These are phyloP conservation scores for Circaetus gallicus DNA, from an alignment of 2,113 vertebrate species.

Conservation along the genomic window DNA sequence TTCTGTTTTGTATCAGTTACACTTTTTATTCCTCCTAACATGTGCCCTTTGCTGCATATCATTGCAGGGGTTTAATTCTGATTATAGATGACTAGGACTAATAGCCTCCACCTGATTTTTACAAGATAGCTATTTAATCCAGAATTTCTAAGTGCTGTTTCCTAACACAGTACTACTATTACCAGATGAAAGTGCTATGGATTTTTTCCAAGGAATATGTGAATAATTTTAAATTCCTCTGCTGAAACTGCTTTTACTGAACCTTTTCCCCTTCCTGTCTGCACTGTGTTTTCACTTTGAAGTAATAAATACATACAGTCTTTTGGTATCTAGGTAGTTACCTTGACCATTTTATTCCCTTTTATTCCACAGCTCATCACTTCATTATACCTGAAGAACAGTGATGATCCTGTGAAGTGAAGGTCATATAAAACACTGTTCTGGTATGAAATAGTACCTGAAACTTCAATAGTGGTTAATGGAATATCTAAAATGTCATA, in stretches of 20 bases:
- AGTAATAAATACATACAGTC: background rate
- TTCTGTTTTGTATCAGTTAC: background rate
- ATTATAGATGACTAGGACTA: background rate
- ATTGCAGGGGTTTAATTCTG: background rate
- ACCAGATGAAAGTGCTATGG: background rate
- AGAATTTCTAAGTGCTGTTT: background rate
- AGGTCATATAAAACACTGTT: background rate
- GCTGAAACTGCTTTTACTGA: background rate
- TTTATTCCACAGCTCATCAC: background rate
- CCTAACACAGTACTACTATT: background rate
- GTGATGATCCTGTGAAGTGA: background rate
- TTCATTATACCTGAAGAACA: background rate
- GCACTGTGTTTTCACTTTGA: background rate
- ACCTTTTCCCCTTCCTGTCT: background rate
- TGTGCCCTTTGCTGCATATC: background rate
- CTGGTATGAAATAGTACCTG: background rate
- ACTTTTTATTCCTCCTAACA: background rate
- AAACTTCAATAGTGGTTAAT: background rate
- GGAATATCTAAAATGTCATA: background rate
- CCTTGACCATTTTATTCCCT: background rate
- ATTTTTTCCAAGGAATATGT: constrained; percentile 34
- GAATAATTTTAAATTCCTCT: constrained; percentile 27
- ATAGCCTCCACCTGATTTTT: background rate
- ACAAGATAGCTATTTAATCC: background rate
- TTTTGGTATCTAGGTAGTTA: background rate